Evolutionary conservation across 1,140 invertebrate species (phyloP).

Genomic region (Trachymyrmex septentrionalis): DNA sequence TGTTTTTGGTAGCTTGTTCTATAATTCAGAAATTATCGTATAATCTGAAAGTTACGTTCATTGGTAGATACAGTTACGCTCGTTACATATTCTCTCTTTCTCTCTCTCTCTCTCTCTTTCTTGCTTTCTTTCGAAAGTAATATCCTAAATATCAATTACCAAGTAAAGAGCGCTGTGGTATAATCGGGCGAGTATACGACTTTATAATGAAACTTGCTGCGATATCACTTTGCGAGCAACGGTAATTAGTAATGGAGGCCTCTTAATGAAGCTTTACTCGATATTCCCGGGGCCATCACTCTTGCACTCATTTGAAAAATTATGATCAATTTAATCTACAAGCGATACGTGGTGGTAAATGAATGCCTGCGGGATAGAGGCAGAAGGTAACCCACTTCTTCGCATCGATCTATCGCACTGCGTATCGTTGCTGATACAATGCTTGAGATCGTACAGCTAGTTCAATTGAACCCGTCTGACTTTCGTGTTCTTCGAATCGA

Average conservation of each 20-base stretch:
- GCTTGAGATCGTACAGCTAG: neutral
- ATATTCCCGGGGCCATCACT: neutral
- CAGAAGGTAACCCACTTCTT: slow-evolving; percentile 49
- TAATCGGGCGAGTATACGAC: slow-evolving; percentile 28
- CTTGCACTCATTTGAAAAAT: slow-evolving; percentile 42
- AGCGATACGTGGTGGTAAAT: slow-evolving; percentile 19
- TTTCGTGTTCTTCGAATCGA: slow-evolving; percentile 40
- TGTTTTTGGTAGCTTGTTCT: neutral
- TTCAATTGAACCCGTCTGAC: slow-evolving; percentile 12
- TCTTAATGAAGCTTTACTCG: slow-evolving; percentile 60
- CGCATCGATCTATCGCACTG: slow-evolving; percentile 14
- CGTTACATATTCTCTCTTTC: slow-evolving; percentile 53
- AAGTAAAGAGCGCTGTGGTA: neutral
- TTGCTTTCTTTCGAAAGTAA: slow-evolving; percentile 39
- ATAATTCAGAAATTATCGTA: slow-evolving; percentile 45
- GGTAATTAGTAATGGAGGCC: slow-evolving; percentile 61
- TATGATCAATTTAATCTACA: slow-evolving; percentile 36
- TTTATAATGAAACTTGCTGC: slow-evolving; percentile 39
- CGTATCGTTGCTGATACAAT: slow-evolving; percentile 24
- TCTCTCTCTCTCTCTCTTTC: neutral
- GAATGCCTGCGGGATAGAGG: slow-evolving; percentile 15
- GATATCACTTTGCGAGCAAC: slow-evolving; percentile 39
- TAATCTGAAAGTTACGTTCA: slow-evolving; percentile 63
- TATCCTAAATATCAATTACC: slow-evolving; percentile 74
- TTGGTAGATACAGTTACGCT: slow-evolving; percentile 61